Evolutionary conservation across 2,797 vertebrate species (phyloP).

Genomic region (Acanthurus leucopareius): DNA sequence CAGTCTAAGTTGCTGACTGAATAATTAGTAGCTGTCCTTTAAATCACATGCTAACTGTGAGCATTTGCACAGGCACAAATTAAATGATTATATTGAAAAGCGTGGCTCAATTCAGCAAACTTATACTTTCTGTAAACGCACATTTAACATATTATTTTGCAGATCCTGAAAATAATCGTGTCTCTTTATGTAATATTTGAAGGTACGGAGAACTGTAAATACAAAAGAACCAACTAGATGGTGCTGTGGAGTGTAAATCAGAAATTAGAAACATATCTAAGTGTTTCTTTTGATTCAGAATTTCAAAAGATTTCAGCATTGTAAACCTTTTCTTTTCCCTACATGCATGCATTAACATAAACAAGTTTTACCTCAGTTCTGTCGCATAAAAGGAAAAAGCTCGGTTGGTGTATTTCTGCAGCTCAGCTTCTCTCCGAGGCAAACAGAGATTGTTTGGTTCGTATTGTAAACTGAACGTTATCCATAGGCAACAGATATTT

Average conservation of each 20-base stretch:
- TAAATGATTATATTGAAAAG: neutral
- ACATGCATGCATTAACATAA: slow-evolving; percentile 11
- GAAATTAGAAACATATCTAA: neutral
- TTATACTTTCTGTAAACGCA: slow-evolving; percentile 1
- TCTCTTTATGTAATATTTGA: neutral
- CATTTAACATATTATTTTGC: slow-evolving; percentile 5
- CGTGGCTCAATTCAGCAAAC: neutral
- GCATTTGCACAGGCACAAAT: slow-evolving; percentile 15
- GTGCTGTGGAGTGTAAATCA: neutral
- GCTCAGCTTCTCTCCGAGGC: slow-evolving; percentile 40
- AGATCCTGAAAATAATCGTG: neutral
- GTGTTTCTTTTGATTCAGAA: neutral
- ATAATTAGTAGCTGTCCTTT: slow-evolving; percentile 38
- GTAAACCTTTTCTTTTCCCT: neutral
- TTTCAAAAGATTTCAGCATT: slow-evolving; percentile 1
- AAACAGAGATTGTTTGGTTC: slow-evolving; percentile 36
- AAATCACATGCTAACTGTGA: slow-evolving; percentile 36
- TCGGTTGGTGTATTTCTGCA: slow-evolving; percentile 31
- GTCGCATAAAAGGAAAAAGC: slow-evolving; percentile 9
- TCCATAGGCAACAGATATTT: slow-evolving; percentile 68
- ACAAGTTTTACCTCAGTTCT: neutral
- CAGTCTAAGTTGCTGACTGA: slow-evolving; percentile 21
- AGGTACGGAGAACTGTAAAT: neutral
- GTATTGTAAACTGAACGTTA: slow-evolving; percentile 57
- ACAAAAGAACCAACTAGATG: neutral